These are phyloP conservation scores for Acanthisitta chloris DNA, from an alignment of 2,113 vertebrate species.

Conservation along the genomic window DNA sequence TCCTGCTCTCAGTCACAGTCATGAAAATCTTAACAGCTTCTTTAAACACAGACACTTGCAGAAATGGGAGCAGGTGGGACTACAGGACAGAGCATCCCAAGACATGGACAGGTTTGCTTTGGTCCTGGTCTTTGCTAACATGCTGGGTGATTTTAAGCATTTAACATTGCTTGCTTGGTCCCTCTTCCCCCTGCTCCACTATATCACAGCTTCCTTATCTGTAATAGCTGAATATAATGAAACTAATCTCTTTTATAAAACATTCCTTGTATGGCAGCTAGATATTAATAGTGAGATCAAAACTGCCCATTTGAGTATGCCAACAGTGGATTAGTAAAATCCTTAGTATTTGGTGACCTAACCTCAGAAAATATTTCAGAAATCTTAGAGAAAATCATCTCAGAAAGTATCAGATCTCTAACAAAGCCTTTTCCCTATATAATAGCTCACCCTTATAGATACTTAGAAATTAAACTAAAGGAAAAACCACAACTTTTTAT, in stretches of 20 bases:
- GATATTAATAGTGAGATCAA: not conserved
- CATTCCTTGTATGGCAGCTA: not conserved
- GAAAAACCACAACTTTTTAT: too few relatives aligned
- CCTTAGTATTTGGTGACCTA: slow-evolving; percentile 9
- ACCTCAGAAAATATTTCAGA: slow-evolving; percentile 15
- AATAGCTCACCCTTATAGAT: not conserved
- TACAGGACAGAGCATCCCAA: not conserved
- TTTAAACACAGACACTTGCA: not conserved
- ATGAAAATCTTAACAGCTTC: not conserved
- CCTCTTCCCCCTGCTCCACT: not conserved
- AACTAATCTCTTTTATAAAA: not conserved
- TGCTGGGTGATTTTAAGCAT: not conserved
- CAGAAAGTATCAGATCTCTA: not conserved
- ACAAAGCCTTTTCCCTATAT: not conserved
- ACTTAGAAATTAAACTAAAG: not conserved
- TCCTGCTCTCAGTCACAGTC: not conserved
- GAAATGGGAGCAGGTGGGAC: not conserved
- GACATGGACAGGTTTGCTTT: not conserved
- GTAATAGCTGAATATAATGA: not conserved
- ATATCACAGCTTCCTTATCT: not conserved
- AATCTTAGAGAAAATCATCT: not conserved
- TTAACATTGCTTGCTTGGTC: not conserved
- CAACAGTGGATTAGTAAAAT: slow-evolving; percentile 19
- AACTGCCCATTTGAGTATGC: not conserved
- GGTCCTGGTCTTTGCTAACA: not conserved